Conservation (phyloP, 2,797 vertebrate species). For the Clarias laeviceps region DNA sequence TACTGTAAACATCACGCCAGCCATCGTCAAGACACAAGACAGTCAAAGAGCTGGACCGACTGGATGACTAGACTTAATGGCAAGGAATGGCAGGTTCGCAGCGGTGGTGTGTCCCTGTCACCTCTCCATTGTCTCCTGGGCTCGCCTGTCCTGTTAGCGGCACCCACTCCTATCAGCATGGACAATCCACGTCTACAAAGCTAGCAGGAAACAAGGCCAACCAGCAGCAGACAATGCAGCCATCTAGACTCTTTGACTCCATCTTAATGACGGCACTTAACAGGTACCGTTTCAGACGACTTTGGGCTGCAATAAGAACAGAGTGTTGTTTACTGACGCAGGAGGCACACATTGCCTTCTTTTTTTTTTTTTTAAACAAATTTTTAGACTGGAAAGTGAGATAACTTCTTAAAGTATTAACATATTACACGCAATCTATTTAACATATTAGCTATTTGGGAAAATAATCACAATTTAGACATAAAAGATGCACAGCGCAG, state of each 20-base stretch:
- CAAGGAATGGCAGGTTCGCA: slow-evolving; percentile 5
- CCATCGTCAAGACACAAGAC: slow-evolving; percentile 35
- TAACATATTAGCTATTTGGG: neutral
- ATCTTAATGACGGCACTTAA: slow-evolving; percentile 63
- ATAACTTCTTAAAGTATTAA: neutral
- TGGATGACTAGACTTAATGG: slow-evolving; percentile 50
- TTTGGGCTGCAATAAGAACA: slow-evolving; percentile 7
- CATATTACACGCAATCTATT: too few relatives aligned
- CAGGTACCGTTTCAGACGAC: slow-evolving; percentile 58
- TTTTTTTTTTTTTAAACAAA: neutral
- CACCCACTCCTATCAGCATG: slow-evolving; percentile 14
- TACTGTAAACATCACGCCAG: slow-evolving; percentile 48
- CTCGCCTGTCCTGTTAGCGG: slow-evolving; percentile 29
- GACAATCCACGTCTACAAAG: slow-evolving; percentile 58
- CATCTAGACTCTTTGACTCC: slow-evolving; percentile 65
- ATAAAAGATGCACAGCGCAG: slow-evolving; percentile 3
- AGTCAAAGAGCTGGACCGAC: slow-evolving; percentile 30
- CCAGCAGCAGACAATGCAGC: slow-evolving; percentile 53
- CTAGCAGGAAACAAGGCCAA: slow-evolving; percentile 58
- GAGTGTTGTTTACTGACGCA: too few relatives aligned
- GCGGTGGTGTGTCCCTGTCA: slow-evolving; percentile 22
- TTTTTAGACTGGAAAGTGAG: neutral
- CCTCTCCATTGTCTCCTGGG: slow-evolving; percentile 41
- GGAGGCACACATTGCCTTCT: neutral
- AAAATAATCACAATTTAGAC: neutral